Conservation (phyloP, 2,113 vertebrate species). For the Ibidorhyncha struthersii region DNA sequence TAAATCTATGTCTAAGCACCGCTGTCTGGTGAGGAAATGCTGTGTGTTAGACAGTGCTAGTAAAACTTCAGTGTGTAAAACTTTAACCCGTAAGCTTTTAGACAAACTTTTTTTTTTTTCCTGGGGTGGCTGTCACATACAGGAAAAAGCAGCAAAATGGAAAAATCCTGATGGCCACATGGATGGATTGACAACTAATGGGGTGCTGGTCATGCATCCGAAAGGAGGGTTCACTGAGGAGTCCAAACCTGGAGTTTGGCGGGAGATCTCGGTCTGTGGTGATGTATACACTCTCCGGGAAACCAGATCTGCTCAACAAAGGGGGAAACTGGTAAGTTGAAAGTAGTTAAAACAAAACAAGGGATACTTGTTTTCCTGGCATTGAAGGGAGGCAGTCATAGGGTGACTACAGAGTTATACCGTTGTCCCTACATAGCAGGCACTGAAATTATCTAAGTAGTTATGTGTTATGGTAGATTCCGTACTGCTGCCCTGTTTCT, state of each 20-base stretch:
- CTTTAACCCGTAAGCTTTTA: neutral
- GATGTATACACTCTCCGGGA: constrained; percentile 96
- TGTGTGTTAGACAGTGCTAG: neutral
- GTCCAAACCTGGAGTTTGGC: constrained; percentile 94
- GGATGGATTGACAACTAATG: constrained; percentile 97
- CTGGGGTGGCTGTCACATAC: neutral
- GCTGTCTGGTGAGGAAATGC: neutral
- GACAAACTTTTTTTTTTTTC: neutral
- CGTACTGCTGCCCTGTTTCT: neutral
- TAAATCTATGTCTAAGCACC: neutral
- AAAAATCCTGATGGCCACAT: constrained; percentile 99
- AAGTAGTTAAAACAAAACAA: neutral
- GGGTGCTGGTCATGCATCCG: constrained; percentile 97
- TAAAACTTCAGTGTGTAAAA: neutral
- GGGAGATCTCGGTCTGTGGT: constrained; percentile 97
- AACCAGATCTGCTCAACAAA: constrained; percentile 94
- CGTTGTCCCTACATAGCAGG: accelerated
- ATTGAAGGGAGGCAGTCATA: neutral
- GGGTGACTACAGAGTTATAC: neutral
- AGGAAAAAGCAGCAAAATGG: constrained; percentile 99
- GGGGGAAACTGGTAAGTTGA: constrained; percentile 91
- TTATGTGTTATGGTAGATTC: neutral
- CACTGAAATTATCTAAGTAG: neutral
- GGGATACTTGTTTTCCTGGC: neutral
- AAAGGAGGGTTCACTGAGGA: constrained; percentile 94